Evolutionary conservation across 2,797 vertebrate genomes (phyloP).

Genomic region (Chaenodraco wilsoni): DNA sequence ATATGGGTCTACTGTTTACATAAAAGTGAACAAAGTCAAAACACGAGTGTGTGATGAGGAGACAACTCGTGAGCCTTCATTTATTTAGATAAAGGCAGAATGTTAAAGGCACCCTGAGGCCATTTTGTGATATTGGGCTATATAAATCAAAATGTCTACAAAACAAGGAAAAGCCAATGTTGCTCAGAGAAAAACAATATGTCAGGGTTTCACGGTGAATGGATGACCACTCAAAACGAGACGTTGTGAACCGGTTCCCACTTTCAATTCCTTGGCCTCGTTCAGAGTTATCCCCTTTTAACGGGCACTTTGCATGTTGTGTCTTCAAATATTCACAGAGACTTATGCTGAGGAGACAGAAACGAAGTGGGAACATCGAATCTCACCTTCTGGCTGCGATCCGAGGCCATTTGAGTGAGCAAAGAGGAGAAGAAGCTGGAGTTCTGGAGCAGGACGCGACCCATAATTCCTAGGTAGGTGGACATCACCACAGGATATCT

Average conservation of each 20-base stretch:
- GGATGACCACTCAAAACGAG: neutral
- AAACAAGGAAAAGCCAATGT: slow-evolving; percentile 24
- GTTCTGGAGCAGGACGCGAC: slow-evolving; percentile 94
- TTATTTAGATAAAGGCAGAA: slow-evolving; percentile 26
- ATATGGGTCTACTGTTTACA: neutral
- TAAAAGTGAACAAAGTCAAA: slow-evolving; percentile 25
- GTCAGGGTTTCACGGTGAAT: slow-evolving; percentile 22
- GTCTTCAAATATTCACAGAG: slow-evolving; percentile 19
- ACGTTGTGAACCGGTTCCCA: slow-evolving; percentile 34
- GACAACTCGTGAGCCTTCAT: slow-evolving; percentile 17
- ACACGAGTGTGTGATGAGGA: slow-evolving; percentile 3
- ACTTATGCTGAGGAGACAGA: slow-evolving; percentile 51
- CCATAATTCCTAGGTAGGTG: slow-evolving; percentile 93
- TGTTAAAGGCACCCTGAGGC: slow-evolving; percentile 3
- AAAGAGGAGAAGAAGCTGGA: slow-evolving; percentile 92
- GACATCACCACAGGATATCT: slow-evolving; percentile 97
- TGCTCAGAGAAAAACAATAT: slow-evolving; percentile 13
- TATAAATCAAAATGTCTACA: too few species aligned
- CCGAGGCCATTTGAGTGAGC: slow-evolving; percentile 91
- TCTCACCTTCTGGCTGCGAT: slow-evolving; percentile 91
- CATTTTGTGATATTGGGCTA: too few species aligned
- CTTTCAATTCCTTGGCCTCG: slow-evolving; percentile 53
- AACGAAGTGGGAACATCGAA: slow-evolving; percentile 41
- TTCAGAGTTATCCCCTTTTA: slow-evolving; percentile 55
- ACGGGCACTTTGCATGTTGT: slow-evolving; percentile 32